Percentiles rank a stretch among this genome's conserved stretches.
phyloP scores from a whole-genome alignment of 2,888 invertebrate species.

The Pristionchus exspectatus region DNA sequence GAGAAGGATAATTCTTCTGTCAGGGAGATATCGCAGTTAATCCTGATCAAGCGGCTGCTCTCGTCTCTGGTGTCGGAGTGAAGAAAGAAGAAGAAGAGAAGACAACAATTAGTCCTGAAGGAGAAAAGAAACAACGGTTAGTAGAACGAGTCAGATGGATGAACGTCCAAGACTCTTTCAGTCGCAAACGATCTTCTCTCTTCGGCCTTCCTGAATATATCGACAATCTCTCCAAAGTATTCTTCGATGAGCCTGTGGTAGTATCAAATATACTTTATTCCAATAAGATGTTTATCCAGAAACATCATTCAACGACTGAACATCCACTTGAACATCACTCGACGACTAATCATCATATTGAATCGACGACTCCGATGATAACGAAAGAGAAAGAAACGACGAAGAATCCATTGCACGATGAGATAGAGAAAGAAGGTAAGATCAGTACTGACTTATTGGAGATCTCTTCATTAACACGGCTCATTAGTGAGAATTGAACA shows the following conservation, averaged over 20 bases:
- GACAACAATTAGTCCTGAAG: neutral
- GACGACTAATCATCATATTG: neutral
- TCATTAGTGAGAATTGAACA: neutral
- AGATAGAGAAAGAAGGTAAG: neutral
- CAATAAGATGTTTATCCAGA: neutral
- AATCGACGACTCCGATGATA: neutral
- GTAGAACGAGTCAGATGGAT: neutral
- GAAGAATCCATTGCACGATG: neutral
- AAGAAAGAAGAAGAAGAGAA: neutral
- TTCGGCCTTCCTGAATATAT: slow-evolving; percentile 8
- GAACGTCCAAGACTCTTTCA: neutral
- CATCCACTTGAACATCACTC: neutral
- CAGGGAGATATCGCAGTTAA: slow-evolving; percentile 50
- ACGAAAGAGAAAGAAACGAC: neutral
- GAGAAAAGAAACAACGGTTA: neutral
- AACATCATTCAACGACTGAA: neutral
- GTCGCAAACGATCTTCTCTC: slow-evolving; percentile 7
- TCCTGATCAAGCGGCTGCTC: slow-evolving; percentile 34
- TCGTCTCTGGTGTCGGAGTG: neutral
- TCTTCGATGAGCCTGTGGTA: slow-evolving; percentile 7
- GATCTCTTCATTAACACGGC: neutral
- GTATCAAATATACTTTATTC: too few species aligned
- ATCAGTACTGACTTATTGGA: neutral
- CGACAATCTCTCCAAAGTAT: neutral
- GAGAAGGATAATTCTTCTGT: neutral